phyloP scores from a whole-genome alignment of 2,888 invertebrate species.

The Pollenia griseotomentosa region DNA sequence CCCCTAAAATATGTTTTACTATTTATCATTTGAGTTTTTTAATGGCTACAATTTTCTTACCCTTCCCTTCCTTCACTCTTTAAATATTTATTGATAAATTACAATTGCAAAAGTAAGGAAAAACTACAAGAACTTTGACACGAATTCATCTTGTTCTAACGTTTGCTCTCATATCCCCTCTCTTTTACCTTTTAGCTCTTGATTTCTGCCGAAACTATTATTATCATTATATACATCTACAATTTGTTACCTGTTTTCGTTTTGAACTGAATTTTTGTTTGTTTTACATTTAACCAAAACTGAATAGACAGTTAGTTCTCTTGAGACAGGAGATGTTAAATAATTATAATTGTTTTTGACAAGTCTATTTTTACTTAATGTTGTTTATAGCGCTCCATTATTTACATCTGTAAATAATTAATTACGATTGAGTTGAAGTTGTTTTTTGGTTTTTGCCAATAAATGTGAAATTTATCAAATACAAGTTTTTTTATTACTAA shows the following conservation, averaged over 20 bases:
- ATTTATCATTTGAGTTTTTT: conserved; percentile 32
- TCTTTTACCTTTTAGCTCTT: too few relatives aligned
- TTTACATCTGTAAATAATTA: neutral
- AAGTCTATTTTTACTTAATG: conserved; percentile 3
- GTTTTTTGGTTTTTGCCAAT: neutral
- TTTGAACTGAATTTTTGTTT: too few relatives aligned
- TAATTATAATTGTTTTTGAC: conserved; percentile 38
- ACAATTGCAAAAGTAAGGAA: conserved; percentile 18
- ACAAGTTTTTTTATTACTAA: neutral
- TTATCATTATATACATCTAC: too few relatives aligned
- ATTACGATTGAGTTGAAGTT: neutral
- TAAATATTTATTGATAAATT: conserved; percentile 46
- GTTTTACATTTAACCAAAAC: too few relatives aligned
- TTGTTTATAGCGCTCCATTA: neutral
- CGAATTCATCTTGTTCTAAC: neutral
- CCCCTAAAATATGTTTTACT: conserved; percentile 41
- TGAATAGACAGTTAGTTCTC: neutral
- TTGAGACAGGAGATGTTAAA: neutral
- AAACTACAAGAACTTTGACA: neutral
- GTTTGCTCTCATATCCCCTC: neutral
- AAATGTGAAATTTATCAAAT: neutral
- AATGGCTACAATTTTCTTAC: neutral
- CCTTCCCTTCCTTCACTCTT: neutral
- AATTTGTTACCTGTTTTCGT: too few relatives aligned
- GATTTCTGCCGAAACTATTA: too few relatives aligned